Evolutionary conservation across 2,113 vertebrate species (phyloP).

Genomic region (Festucalex cinctus): DNA sequence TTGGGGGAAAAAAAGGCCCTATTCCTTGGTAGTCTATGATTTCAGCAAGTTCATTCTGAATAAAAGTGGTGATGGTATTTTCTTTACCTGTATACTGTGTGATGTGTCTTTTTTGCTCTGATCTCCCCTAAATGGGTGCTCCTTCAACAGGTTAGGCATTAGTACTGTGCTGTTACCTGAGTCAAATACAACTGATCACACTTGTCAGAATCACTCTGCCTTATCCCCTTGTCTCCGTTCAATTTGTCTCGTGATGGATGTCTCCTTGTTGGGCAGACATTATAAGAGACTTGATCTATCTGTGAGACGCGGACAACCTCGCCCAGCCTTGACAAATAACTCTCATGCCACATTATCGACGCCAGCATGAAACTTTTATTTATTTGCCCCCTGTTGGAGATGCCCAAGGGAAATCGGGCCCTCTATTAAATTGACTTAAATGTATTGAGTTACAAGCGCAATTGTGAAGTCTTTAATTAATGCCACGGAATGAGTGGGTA

Average conservation of each 20-base stretch:
- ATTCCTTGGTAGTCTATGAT: conserved; percentile 9
- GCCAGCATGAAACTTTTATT: conserved; percentile 46
- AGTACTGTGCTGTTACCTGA: background rate
- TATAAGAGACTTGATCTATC: conserved; percentile 9
- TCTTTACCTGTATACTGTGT: background rate
- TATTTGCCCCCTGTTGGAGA: conserved; percentile 31
- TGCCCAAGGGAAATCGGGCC: conserved; percentile 54
- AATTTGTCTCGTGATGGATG: conserved; percentile 15
- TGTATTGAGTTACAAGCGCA: conserved; percentile 36
- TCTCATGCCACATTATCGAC: conserved; percentile 19
- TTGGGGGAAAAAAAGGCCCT: background rate
- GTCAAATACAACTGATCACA: conserved; percentile 18
- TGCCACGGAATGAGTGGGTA: conserved; percentile 17
- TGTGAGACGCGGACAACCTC: background rate
- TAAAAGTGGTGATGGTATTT: conserved; percentile 22
- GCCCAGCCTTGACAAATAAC: conserved; percentile 23
- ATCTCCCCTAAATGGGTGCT: background rate
- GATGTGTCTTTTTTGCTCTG: background rate
- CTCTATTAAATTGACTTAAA: conserved; percentile 30
- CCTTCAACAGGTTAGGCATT: background rate
- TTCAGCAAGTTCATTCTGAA: conserved; percentile 23
- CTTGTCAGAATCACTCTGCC: conserved; percentile 1
- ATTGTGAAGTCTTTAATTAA: conserved; percentile 37
- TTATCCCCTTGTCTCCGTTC: conserved; percentile 8
- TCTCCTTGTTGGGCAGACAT: conserved; percentile 11